Evolutionary conservation across 2,888 invertebrate species (phyloP).

Genomic region (Taenaris catops): DNA sequence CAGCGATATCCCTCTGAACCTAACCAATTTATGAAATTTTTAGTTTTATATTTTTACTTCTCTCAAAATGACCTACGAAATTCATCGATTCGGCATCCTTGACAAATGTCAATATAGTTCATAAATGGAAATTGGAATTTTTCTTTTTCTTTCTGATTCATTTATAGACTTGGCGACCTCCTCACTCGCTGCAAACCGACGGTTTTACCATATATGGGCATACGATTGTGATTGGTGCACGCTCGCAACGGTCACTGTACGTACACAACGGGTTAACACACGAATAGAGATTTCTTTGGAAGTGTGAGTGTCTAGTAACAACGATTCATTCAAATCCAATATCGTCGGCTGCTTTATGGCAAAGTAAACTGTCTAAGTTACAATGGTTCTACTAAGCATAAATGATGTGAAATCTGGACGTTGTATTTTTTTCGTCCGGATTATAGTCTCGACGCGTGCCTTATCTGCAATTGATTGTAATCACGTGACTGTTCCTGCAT

Average conservation of each 20-base stretch:
- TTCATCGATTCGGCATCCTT: constrained; percentile 24
- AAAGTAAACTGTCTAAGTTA: constrained; percentile 33
- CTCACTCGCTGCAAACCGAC: constrained; percentile 77
- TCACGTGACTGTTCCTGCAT: constrained; percentile 26
- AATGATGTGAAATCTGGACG: constrained; percentile 1
- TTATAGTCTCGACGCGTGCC: constrained; percentile 20
- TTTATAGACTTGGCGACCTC: constrained; percentile 33
- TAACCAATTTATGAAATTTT: constrained; percentile 44
- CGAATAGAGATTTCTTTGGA: constrained; percentile 31
- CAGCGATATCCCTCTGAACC: constrained; percentile 49
- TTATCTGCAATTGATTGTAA: constrained; percentile 25
- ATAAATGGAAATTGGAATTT: constrained; percentile 49
- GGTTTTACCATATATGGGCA: constrained; percentile 91
- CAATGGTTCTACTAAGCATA: constrained; percentile 19
- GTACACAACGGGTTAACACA: constrained; percentile 39
- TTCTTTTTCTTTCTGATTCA: constrained; percentile 41
- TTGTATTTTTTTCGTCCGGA: constrained; percentile 16
- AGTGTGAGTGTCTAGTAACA: constrained; percentile 19
- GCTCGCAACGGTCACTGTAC: constrained; percentile 69
- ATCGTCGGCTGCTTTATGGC: constrained; percentile 19
- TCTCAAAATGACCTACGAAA: constrained; percentile 45
- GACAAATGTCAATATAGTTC: constrained; percentile 45
- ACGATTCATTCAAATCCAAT: constrained; percentile 22
- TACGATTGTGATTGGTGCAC: constrained; percentile 84
- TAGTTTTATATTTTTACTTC: constrained; percentile 34